Evolutionary conservation across 2,888 invertebrate genomes (phyloP), one percentile per base, ranked within the genome.

Genomic region (Uloborus plumipes): DNA sequence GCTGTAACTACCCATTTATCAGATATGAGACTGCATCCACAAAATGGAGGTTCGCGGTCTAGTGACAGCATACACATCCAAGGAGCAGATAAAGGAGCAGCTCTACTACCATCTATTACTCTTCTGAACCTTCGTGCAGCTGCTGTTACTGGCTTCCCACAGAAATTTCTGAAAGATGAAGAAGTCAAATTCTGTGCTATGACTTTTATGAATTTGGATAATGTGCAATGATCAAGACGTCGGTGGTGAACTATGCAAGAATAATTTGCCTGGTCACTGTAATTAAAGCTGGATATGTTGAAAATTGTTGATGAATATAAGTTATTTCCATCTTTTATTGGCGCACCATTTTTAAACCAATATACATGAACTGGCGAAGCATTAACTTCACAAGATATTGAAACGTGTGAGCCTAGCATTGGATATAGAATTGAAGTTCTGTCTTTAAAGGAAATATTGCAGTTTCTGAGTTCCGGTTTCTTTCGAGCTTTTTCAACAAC

Each of bases 1-100:
- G 86, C 86, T 18, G 86, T 86, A 6, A 86, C 71, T 2, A 86
- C 74, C 86, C 86, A 86, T n/a, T 72, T 61, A 13, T 73, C 62
- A 39, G 83, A 76, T 18, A 86, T 71, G 13, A 86, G 69, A 20
- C 80, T 73, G 18, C 86, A 86, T 7, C 86, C 86, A 79, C 86
- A 86, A 53, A 86, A 72, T 9, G 83, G 77, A 18, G 84, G 66
- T 7, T 76, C 77, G 22, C 76, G 72, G 11, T 83, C 71, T n/a
- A 78, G 69, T 1, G 84, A 74, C 47, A 85, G 15, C 82, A 85
- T 85, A 11, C 84, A 66, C 84, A 85, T 85, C 84, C 84, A 85
- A 9, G 84, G 84, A 16, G 82, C 82, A 13, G 82, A 79, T 9
- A 75, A 18, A 18, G 74, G 72, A 16, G 74, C 62, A 20, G 84